Conservation (phyloP, 2,797 vertebrate species). For the Acridotheres tristis region DNA sequence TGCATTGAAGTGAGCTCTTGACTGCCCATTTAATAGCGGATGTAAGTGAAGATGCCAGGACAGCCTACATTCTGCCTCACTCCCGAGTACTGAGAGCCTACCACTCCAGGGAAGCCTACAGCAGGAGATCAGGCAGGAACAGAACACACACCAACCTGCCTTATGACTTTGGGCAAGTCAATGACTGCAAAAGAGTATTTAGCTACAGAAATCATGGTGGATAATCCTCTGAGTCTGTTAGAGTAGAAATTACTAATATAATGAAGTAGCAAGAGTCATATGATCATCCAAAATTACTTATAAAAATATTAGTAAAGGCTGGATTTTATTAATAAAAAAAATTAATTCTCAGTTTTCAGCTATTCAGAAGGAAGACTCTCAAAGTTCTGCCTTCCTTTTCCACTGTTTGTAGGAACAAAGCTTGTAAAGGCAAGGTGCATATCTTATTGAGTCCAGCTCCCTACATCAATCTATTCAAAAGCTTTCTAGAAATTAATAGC, state of each 20-base stretch:
- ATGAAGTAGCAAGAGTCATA: neutral
- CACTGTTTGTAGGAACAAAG: neutral
- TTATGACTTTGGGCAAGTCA: neutral
- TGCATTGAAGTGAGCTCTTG: fast-evolving
- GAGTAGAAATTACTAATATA: neutral
- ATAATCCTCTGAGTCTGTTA: neutral
- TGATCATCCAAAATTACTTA: neutral
- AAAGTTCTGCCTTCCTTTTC: neutral
- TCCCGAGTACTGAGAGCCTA: neutral
- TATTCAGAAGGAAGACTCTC: neutral
- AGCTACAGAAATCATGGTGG: neutral
- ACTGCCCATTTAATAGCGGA: neutral
- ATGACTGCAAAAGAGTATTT: neutral
- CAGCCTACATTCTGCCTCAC: neutral
- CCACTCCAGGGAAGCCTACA: neutral
- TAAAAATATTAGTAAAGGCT: neutral
- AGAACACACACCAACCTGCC: neutral
- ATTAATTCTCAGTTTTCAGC: neutral
- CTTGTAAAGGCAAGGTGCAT: neutral
- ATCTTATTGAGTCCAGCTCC: neutral
- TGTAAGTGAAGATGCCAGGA: neutral
- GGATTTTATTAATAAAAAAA: neutral
- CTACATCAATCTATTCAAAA: neutral
- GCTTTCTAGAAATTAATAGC: neutral
- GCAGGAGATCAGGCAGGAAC: neutral